Base-by-base conservation (phyloP, 1,140 invertebrate species). In the Philopotamus ludificatus region DNA sequence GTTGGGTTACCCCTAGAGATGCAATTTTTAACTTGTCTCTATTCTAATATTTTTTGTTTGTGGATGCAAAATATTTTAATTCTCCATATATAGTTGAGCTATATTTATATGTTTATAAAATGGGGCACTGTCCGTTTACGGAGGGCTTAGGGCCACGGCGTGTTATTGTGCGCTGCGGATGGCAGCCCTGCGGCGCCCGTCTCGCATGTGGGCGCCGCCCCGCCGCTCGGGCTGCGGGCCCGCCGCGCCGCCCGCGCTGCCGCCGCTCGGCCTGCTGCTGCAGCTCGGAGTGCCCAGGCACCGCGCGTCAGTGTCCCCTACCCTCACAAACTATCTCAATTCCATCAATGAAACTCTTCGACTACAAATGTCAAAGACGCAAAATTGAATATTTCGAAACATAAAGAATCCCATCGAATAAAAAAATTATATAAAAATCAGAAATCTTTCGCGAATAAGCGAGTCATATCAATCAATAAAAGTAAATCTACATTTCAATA, bases 271-370 rank as follows among this genome's bases (percentile, higher is more conserved):
- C 79, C 91, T 89, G 20, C 79, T 94, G 21, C 76, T 93, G 53
- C 91, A 93, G 80, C 90, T 94, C 86, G 92, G 92, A 28, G 93
- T 94, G 79, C 87, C 89, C 1, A 90, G 88, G 79, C 87, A 91
- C 68, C 83, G 91, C 84, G 91, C 89, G 92, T 94, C 83, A 86
- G 87, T 70, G 54, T 22, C 15, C 2, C 18, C n/a, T 21, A 18
- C 55, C 15, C 16, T 54, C 3, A n/a, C n/a, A n/a, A n/a, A n/a
- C n/a, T n/a, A n/a, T n/a, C n/a, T n/a, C n/a, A 8, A 39, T n/a
- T 8, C 8, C 34, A 39, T n/a, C n/a, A 39, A 39, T 39, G 8
- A 39, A 39, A n/a, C n/a, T n/a, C 20, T 45, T 7, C 20, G 4
- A 7, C 20, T 45, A 45, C 20, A 15, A 4, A 15, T 45, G 3